Base-by-base conservation (phyloP, 2,113 vertebrate species). In the Eupsittula cactorum region DNA sequence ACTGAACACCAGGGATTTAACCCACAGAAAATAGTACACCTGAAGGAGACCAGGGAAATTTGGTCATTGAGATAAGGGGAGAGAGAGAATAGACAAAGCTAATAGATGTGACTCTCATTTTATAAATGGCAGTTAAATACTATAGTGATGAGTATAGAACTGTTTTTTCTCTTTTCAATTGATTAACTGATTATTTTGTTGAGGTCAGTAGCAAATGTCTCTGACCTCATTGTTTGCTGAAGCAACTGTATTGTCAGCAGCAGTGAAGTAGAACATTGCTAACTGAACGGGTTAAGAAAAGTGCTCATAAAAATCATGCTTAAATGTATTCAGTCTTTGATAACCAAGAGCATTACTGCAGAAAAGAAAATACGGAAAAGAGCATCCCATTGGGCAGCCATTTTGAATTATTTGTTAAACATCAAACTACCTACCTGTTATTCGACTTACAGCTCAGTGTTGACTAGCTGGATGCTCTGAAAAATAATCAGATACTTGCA, bases 141-240 rank as follows among this genome's bases (percentile, higher is more conserved):
- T 82, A 28, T 73, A 47, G 80, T 76, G 83, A 94, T 96, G 84
- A 83, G 75, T 49, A 91, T 23, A 86, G 74, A 94, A 82, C 70
- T 70, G 49, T 0, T 73, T 90, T 96, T 94, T 87, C 73, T 92
- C 53, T 70, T 85, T 89, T 75, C 89, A 82, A 95, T 95, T 95
- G 93, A 96, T 93, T 96, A 96, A 89, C 92, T 82, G 93, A 94
- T 96, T 94, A 91, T 93, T 94, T 95, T 93, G n/a, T 65, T 91
- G 86, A 96, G 77, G 91, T 94, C 63, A 60, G 86, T 96, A 94
- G 59, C 95, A 95, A 94, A 83, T 82, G 93, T 89, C 83, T 96
- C 81, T 91, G 92, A 96, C 96, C 91, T 95, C 88, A 92, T 91
- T 11, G 46, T 94, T 92, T 87, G 52, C 86, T 93, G 86, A 92